Evolutionary conservation across 2,113 vertebrate species (phyloP), one percentile per base, ranked within the genome.

Genomic region (Calypte anna): DNA sequence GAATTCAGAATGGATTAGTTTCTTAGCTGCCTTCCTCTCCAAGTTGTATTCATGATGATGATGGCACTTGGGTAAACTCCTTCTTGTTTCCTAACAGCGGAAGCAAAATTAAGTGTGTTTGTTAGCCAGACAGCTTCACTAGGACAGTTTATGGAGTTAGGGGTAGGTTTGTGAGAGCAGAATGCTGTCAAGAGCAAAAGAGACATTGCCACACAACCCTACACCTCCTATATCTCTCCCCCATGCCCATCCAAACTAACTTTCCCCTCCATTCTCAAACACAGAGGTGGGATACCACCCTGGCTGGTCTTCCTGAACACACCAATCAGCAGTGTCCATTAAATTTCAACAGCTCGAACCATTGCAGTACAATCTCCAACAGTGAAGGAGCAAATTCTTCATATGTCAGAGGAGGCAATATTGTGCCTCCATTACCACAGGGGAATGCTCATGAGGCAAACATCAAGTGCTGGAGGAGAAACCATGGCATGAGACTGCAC

Each of bases 1-100:
- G 91, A 92, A 81, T 93, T 95, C 70, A 94, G 78, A 84, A 86
- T 0, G 9, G 72, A 80, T 80, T 84, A 94, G 61, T 44, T 73
- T 80, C 33, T 86, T 91, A 58, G 28, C 7, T 87, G 40, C 63
- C 57, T 67, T 68, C 20, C 64, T 90, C 66, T 95, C 85, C 62
- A 96, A 91, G 69, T 48, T 64, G 51, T 51, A 75, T 57, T 75
- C n/a, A 88, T 4, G 2, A 44, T 33, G 55, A 74, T 16, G 50
- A 82, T 36, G 51, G 50, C 43, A 91, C 86, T 93, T 94, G 58
- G 77, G 38, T 86, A 94, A 95, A 80, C 68, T 96, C 88, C 62
- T 90, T 91, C 92, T 70, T 88, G 67, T 74, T 97, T 95, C 74
- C 82, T 89, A 63, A 20, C 28, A 77, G 82, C 44, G 74, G 86